Evolutionary conservation across 1,140 invertebrate species (phyloP).

Genomic region (Popillia japonica): DNA sequence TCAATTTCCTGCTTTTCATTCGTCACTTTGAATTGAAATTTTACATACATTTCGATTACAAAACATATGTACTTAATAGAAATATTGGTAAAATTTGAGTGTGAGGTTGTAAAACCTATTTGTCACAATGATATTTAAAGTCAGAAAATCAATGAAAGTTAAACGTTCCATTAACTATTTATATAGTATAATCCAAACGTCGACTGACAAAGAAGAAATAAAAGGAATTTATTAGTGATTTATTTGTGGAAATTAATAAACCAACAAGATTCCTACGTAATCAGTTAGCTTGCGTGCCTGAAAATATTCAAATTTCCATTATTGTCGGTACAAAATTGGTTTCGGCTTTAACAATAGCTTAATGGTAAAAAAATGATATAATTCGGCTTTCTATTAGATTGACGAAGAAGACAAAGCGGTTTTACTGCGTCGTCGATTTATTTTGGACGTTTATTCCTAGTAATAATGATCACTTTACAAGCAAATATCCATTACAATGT

Average conservation of each 20-base stretch:
- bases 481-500: neutral
- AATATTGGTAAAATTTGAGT: too few species aligned
- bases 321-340: constrained; percentile 1
- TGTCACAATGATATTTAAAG: too few species aligned
- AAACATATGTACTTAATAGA: too few species aligned
- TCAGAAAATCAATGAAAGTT: too few species aligned
- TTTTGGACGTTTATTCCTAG: neutral
- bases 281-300: neutral
- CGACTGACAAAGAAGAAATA: neutral
- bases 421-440: neutral
- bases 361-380: neutral
- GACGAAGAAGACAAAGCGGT: neutral
- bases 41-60: too few species aligned
- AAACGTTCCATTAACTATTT: too few species aligned
- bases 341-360: constrained; percentile 6
- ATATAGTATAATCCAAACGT: neutral
- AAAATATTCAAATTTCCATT: constrained; percentile 1
- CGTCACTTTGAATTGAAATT: too few species aligned
- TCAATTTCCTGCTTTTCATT: too few species aligned
- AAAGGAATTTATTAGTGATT: neutral
- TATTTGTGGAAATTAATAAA: constrained; percentile 8
- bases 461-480: neutral
- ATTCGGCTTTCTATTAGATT: neutral
- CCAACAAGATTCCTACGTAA: neutral
- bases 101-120: too few species aligned